Percentiles rank a stretch among this genome's conserved stretches.
Conservation (phyloP, 2,797 vertebrate species). For the Champsocephalus esox region DNA sequence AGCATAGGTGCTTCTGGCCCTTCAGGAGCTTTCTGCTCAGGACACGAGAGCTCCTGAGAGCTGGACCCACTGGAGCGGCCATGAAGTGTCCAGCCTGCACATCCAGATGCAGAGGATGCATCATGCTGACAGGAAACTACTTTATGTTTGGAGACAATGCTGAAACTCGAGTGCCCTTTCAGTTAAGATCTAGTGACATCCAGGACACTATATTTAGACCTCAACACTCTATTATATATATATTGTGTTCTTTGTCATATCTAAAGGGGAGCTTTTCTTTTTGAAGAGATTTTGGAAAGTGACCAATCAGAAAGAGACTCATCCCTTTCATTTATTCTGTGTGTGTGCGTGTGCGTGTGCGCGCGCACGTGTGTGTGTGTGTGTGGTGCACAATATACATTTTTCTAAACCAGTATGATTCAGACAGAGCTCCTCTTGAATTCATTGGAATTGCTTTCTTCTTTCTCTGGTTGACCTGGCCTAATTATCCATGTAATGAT, state of each 20-base stretch:
- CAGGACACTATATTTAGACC: not conserved
- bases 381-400: not conserved
- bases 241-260: not conserved
- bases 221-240: not conserved
- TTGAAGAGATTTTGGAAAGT: not conserved
- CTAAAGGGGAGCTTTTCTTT: not conserved
- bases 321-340: not conserved
- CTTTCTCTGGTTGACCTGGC: slow-evolving; percentile 78
- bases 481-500: slow-evolving; percentile 91
- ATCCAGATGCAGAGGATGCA: not conserved
- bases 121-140: not conserved
- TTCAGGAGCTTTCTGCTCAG: not conserved
- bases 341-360: too few species aligned
- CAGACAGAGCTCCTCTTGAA: slow-evolving; percentile 23
- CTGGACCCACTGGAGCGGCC: not conserved
- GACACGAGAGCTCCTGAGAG: not conserved
- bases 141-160: not conserved
- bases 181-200: not conserved
- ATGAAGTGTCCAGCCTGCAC: not conserved
- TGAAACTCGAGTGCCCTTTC: not conserved
- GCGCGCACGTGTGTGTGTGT: too few species aligned
- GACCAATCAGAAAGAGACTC: not conserved
- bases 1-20: not conserved
- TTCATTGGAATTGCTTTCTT: slow-evolving; percentile 33
- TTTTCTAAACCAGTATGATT: slow-evolving; percentile 2